These are phyloP conservation scores for Camponotus vicinus DNA, from an alignment of 1,140 invertebrate species.

Conservation along the genomic window DNA sequence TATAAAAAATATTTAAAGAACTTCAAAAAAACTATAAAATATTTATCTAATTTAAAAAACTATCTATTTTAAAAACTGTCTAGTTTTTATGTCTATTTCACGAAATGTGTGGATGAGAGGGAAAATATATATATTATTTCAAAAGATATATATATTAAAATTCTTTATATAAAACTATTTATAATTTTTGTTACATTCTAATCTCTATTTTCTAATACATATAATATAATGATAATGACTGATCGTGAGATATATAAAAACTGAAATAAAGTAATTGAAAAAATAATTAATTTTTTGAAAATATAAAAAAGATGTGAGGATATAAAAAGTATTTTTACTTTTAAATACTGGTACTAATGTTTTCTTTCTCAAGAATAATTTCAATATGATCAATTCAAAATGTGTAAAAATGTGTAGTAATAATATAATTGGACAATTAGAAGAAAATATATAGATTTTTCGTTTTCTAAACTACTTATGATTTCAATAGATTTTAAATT, in stretches of 20 bases:
- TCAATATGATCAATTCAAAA: not conserved
- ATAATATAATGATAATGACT: not conserved
- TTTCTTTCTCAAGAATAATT: not conserved
- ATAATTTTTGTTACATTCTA: constrained; percentile 1
- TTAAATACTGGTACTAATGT: not conserved
- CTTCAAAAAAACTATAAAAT: constrained; percentile 3
- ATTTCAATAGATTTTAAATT: constrained; percentile 30
- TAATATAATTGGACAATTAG: constrained; percentile 3
- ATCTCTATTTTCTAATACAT: not conserved
- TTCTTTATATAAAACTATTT: constrained; percentile 44
- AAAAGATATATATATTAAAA: constrained; percentile 29
- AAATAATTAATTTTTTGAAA: constrained; percentile 39
- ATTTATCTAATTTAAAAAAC: not conserved
- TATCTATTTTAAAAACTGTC: not conserved
- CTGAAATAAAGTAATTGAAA: not conserved
- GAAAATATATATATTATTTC: constrained; percentile 11
- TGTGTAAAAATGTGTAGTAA: constrained; percentile 5
- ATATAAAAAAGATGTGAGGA: constrained; percentile 28
- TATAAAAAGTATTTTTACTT: constrained; percentile 12
- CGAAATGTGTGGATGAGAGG: not conserved
- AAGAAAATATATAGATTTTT: constrained; percentile 19
- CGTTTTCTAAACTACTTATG: constrained; percentile 22
- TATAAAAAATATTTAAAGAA: not conserved
- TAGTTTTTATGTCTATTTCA: not conserved
- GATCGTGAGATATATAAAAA: not conserved